Evolutionary conservation across 2,113 vertebrate species (phyloP), one percentile per base, ranked within the genome.

Genomic region (Rutilus rutilus): DNA sequence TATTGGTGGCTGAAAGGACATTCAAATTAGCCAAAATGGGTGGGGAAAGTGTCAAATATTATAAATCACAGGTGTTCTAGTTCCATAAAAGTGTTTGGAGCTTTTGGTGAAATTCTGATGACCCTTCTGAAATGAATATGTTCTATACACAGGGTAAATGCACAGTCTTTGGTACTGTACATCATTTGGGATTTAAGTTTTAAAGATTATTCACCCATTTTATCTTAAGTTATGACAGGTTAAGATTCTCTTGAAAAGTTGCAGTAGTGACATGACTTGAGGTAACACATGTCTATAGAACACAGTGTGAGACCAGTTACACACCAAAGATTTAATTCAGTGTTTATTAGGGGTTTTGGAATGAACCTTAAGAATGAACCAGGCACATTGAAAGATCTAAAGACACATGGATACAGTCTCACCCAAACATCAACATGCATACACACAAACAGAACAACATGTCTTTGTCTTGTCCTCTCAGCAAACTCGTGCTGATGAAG

Each of bases 401-500:
- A 92, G 85, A 92, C 91, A 92, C 82, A 62, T n/a, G 8, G 17
- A 71, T 39, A 83, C 52, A 25, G 69, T 42, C 30, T 33, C 33
- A 47, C 23, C n/a, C 64, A 86, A 71, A 84, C 50, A 36, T 47
- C 45, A 11, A 21, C 62, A 78, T 1, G 15, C 33, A 2, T 27
- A 85, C 59, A 39, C 60, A 57, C 33, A 79, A 6, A 79, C 47
- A 42, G 21, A 39, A 52, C 15, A 42, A 67, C 39, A 17, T 21
- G n/a, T 71, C 25, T 83, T 36, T 80, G 67, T 93, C 89, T 87
- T 89, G 90, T 93, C 90, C 86, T 91, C 92, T 93, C 91, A 93
- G 92, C 90, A 88, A 64, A 82, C 54, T 88, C 91, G 88, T 83
- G 81, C 89, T 91, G 89, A 93, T 91, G 91, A 92, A 91, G 84